Base-by-base conservation (phyloP, 2,797 vertebrate species). In the Microchirus variegatus region DNA sequence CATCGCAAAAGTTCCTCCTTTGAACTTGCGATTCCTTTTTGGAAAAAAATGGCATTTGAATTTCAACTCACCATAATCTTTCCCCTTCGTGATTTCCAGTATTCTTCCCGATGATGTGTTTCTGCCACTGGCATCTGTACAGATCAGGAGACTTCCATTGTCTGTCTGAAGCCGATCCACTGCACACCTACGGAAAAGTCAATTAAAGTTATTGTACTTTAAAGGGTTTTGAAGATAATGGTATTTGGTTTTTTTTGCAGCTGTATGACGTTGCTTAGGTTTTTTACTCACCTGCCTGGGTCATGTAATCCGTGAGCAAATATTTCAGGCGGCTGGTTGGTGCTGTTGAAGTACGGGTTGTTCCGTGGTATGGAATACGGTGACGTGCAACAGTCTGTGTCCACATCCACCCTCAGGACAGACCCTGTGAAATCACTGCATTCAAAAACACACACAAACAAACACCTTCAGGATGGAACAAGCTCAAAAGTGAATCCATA, bases 321-420 rank as follows among this genome's bases (percentile, higher is more conserved):
- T 37, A 99, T 97, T 91, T 99, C 98, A 1, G 97, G 98, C 6
- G 98, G 98, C 73, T 99, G 98, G 87, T 98, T 99, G 84, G 97
- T 99, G 89, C 98, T 99, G 59, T 99, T 99, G 85, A 99, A 99
- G 82, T 99, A 98, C 0, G 98, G 98, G 79, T 99, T 99, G 89
- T 94, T 95, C 75, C 84, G 85, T 0, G 98, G 98, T 78, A 99
- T 96, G 73, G 95, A 93, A 42, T 98, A 99, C 5, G 95, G 94
- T 16, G 93, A 93, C 0, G 81, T 87, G 70, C 98, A 99, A 75
- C 89, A 72, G 67, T 98, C 96, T 2, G 94, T 95, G 79, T 99
- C 96, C 75, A 98, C 95, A 0, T 99, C 96, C 0, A 99, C 94
- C 68, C 98, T 94, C 51, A 99, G 91, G 35, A 98, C 88, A 0